Evolutionary conservation across 2,888 invertebrate species (phyloP).

Genomic region (Microplitis deprimator): DNA sequence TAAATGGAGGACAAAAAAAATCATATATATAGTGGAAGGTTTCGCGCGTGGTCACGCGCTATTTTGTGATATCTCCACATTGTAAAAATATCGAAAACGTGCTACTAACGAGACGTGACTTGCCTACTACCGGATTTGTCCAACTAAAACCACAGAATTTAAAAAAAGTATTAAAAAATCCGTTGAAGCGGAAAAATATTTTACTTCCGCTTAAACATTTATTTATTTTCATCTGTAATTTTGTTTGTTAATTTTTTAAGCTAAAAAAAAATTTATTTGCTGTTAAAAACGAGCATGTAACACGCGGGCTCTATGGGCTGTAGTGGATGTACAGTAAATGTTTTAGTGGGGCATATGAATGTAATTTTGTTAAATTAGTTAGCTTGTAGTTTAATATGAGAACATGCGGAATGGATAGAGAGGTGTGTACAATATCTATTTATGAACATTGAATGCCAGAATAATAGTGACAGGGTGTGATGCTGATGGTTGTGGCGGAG

Average conservation of each 20-base stretch:
- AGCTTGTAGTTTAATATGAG: conserved; percentile 35
- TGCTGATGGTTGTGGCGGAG: conserved; percentile 24
- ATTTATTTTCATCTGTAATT: no score
- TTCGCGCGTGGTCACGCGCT: conserved; percentile 35
- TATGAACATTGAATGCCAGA: conserved; percentile 35
- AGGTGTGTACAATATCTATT: conserved; percentile 37
- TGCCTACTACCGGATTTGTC: conserved; percentile 32
- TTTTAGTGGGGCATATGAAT: conserved; percentile 31
- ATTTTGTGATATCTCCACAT: conserved; percentile 36
- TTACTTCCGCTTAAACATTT: no score
- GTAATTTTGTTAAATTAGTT: conserved; percentile 37
- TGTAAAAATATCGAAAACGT: conserved; percentile 44
- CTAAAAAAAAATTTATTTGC: no score
- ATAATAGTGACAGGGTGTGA: conserved; percentile 46
- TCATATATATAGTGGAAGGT: background rate
- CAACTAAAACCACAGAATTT: conserved; percentile 6
- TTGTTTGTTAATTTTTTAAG: no score
- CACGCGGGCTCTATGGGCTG: background rate
- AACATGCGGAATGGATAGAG: conserved; percentile 34
- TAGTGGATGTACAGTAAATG: conserved; percentile 21
- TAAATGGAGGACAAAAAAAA: conserved; percentile 23
- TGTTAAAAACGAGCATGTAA: conserved; percentile 9
- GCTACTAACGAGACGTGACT: conserved; percentile 43
- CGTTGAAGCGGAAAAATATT: background rate
- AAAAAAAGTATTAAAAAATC: background rate